These are phyloP conservation scores for Coptodon rendalli DNA, from an alignment of 2,113 vertebrate genomes.

Conservation along the genomic window DNA sequence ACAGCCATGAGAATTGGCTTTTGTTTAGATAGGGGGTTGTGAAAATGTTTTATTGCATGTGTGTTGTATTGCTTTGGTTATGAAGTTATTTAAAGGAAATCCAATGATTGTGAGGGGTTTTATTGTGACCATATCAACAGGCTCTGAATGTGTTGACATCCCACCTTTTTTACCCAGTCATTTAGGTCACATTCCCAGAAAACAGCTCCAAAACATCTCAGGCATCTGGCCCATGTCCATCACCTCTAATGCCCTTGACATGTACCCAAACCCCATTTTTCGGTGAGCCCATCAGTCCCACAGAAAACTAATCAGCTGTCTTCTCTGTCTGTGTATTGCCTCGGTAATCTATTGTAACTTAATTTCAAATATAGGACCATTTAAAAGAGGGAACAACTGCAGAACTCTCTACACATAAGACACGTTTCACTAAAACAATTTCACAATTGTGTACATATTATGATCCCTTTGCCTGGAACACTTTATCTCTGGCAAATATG, in stretches of 20 bases:
- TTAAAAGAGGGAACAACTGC: neutral
- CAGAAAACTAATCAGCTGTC: neutral
- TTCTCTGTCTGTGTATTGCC: neutral
- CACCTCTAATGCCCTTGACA: neutral
- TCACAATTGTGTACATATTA: constrained; percentile 42
- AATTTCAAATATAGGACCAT: neutral
- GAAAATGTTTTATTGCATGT: neutral
- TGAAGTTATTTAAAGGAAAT: neutral
- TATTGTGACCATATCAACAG: neutral
- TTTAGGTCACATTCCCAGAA: neutral
- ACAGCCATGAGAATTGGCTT: neutral
- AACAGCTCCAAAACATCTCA: neutral
- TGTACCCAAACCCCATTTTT: neutral
- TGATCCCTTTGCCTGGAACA: constrained; percentile 36
- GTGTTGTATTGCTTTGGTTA: neutral
- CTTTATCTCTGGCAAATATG: constrained; percentile 67
- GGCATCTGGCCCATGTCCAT: neutral
- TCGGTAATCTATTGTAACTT: neutral
- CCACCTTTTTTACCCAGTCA: neutral
- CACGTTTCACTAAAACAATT: neutral
- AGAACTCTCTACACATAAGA: neutral
- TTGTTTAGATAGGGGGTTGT: neutral
- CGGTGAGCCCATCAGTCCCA: neutral
- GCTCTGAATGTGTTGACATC: neutral
- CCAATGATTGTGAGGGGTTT: neutral